Evolutionary conservation across 2,888 invertebrate genomes (phyloP).

Genomic region (Tuta absoluta): DNA sequence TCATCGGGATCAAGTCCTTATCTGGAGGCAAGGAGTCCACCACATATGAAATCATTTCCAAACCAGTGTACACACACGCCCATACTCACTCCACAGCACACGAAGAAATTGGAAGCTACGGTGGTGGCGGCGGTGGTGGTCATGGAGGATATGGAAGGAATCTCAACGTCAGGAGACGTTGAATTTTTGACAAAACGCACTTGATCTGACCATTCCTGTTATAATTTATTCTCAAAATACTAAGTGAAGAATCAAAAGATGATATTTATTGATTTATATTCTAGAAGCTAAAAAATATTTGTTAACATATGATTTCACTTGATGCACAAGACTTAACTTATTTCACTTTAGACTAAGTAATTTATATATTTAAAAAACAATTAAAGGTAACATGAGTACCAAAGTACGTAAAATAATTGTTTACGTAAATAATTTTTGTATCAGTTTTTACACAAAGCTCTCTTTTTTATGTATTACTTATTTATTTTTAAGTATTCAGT

Average conservation of each 20-base stretch:
- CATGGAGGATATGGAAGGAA: slow-evolving; percentile 79
- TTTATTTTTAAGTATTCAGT: no score
- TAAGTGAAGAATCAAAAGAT: no score
- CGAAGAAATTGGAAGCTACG: slow-evolving; percentile 78
- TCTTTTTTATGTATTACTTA: no score
- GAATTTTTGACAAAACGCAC: slow-evolving; percentile 26
- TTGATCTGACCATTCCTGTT: background rate
- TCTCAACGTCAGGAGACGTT: slow-evolving; percentile 57
- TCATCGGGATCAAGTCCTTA: slow-evolving; percentile 88
- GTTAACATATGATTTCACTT: no score
- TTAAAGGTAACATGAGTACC: background rate
- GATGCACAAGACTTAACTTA: slow-evolving; percentile 1
- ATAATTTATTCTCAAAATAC: no score
- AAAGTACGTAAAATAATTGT: no score
- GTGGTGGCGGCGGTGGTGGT: slow-evolving; percentile 41
- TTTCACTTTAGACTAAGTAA: slow-evolving; percentile 6
- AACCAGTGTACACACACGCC: slow-evolving; percentile 87
- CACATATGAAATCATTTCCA: slow-evolving; percentile 92
- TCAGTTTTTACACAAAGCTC: no score
- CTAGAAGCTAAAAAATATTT: no score
- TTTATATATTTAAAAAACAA: background rate
- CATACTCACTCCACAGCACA: slow-evolving; percentile 82
- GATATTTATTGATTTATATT: no score
- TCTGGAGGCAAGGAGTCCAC: slow-evolving; percentile 87
- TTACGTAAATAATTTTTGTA: no score